Conservation (phyloP, 2,113 vertebrate genomes). For the Suricata suricatta region DNA sequence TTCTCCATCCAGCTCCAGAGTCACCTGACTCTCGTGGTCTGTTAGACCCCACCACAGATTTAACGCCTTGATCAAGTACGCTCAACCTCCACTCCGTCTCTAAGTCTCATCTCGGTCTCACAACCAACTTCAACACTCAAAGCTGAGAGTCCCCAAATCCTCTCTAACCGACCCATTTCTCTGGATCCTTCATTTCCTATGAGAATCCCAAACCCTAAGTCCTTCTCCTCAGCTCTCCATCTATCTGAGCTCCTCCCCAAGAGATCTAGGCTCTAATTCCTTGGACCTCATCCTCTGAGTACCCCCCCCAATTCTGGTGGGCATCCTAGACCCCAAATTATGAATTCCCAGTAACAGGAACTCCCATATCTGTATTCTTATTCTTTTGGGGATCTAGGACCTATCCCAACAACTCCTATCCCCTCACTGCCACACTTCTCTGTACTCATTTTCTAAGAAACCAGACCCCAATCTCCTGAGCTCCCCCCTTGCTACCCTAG, state of each 20-base stretch:
- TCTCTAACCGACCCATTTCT: not conserved
- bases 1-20: not conserved
- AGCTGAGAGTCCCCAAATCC: not conserved
- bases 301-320: not conserved
- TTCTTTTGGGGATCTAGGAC: not conserved
- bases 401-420: not conserved
- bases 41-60: not conserved
- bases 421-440: not conserved
- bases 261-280: not conserved
- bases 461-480: not conserved
- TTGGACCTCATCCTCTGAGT: not conserved
- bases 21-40: not conserved
- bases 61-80: not conserved
- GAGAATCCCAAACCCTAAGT: not conserved
- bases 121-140: not conserved
- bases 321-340: not conserved
- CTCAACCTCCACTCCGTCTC: not conserved
- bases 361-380: not conserved
- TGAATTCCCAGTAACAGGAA: not conserved
- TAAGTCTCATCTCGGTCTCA: not conserved
- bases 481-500: not conserved
- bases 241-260: not conserved
- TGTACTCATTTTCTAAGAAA: conserved; percentile 21
- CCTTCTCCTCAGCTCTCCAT: not conserved
- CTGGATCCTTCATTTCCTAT: not conserved